Base-by-base conservation (phyloP, 2,113 vertebrate genomes). In the Ciconia stormi region DNA sequence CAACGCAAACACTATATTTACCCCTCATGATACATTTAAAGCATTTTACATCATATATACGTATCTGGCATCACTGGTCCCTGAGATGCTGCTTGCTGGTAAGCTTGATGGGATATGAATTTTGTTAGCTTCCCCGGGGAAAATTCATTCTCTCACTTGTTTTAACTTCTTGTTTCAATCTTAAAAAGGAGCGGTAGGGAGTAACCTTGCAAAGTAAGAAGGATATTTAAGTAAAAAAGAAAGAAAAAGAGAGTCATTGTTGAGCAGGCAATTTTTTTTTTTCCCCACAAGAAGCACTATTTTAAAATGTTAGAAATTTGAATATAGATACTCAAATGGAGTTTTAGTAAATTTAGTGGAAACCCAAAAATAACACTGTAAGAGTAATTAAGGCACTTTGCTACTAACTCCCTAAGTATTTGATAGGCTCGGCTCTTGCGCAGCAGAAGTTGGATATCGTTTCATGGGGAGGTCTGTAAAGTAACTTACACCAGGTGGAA, bases 91-190 rank as follows among this genome's bases (percentile, higher is more conserved):
- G 44, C 83, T 95, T 55, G 79, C 82, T 85, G 89, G 67, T 62
- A 46, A 36, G 69, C 36, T 58, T 42, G 21, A 29, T 40, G 42
- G 82, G 67, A 67, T 52, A 32, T 79, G 83, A 89, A 62, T 93
- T 89, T 86, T 70, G 10, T 90, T 61, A 36, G 55, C 73, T 78
- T 92, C 89, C 83, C 81, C 4, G 7, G 67, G 91, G 86, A 89
- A 91, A 61, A 90, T 58, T 63, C 5, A 30, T 95, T 92, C 40
- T 70, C 78, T 92, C 40, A 10, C 22, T 82, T 69, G 62, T 77
- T 93, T 90, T 84, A 89, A 56, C 7, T n/a, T 66, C 90, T 94
- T 65, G 58, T 47, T 89, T 91, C 74, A 91, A 71, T 76, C 70
- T 55, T 84, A n/a, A 71, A 94, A 83, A 76, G 86, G 65, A 91